phyloP scores from a whole-genome alignment of 2,888 invertebrate species.

The Thumatha senex region DNA sequence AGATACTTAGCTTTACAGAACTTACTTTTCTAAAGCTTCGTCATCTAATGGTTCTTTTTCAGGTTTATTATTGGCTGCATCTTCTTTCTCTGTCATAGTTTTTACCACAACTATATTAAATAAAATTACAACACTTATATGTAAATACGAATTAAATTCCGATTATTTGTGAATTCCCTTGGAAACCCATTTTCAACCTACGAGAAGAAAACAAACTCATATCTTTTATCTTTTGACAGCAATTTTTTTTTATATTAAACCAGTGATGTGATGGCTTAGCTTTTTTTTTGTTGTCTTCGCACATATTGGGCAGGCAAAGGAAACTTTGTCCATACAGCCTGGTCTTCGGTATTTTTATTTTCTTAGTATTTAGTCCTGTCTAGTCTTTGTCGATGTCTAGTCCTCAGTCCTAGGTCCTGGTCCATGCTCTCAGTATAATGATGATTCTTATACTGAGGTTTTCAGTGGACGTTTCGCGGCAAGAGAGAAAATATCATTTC shows the following conservation, averaged over 20 bases:
- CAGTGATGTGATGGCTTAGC: no score
- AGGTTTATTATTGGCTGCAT: conserved; percentile 62
- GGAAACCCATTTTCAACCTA: conserved; percentile 44
- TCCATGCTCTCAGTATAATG: no score
- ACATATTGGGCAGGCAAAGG: no score
- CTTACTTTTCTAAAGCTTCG: conserved; percentile 77
- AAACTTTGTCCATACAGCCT: no score
- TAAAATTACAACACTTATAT: conserved; percentile 26
- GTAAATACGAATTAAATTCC: conserved; percentile 13
- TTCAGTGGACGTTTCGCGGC: no score
- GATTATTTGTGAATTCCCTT: conserved; percentile 33
- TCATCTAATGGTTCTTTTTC: conserved; percentile 74
- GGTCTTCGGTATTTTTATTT: no score
- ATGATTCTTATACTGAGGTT: no score
- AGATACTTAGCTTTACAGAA: conserved; percentile 10
- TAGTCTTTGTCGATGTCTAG: no score
- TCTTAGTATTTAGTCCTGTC: no score
- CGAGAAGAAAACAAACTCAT: conserved; percentile 59
- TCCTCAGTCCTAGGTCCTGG: no score
- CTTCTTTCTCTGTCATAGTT: conserved; percentile 81
- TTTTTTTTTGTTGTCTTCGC: no score
- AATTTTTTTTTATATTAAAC: conserved; percentile 9
- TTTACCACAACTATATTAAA: conserved; percentile 39
- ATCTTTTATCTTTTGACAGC: conserved; percentile 48
- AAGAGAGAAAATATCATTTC: no score